Evolutionary conservation across 1,140 invertebrate species (phyloP), one percentile per base, ranked within the genome.

Genomic region (Drosophila albomicans): DNA sequence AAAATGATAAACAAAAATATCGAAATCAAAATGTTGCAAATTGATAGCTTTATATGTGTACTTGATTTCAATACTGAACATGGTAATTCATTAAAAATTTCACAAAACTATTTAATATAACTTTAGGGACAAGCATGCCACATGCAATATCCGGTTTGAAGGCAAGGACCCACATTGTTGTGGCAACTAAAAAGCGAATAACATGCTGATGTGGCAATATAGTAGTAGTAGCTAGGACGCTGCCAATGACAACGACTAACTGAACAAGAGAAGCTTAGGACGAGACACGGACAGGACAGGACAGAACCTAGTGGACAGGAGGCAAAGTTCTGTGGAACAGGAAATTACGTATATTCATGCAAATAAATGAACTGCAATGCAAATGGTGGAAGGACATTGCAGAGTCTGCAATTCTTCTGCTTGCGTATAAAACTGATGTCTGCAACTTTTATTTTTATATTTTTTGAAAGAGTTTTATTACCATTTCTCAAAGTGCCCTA

Each of bases 121-220:
- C 30, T 41, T 6, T 20, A 41, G 41, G 54, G 32, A 57, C 8
- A 41, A 20, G 4, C 28, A 30, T 11, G 28, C 35, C 49, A 16
- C 38, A 52, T 41, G n/a, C 35, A 38, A 57, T 13, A 48, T 30
- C 48, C 49, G 6, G 4, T 11, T 20, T 25, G 43, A 10, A 51
- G 8, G 8, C 30, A 11, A 51, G 10, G 8, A 10, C n/a, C 7
- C 28, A 45, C 38, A 66, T 56, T 66, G 63, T 51, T 59, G 66
- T 41, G 15, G 56, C n/a, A 65, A 43, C 48, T 30, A 48, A 58
- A 79, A 63, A 48, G 35, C 52, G 58, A 68, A 51, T 45, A 16
- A 77, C 64, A 69, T 70, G 81, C 81, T 85, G 81, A 85, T 78
- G 77, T 71, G 61, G 78, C 77, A 72, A 48, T 49, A 66, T 57